phyloP scores from a whole-genome alignment of 92 coral and sea anemone genomes.

The Palythoa caribaeorum region DNA sequence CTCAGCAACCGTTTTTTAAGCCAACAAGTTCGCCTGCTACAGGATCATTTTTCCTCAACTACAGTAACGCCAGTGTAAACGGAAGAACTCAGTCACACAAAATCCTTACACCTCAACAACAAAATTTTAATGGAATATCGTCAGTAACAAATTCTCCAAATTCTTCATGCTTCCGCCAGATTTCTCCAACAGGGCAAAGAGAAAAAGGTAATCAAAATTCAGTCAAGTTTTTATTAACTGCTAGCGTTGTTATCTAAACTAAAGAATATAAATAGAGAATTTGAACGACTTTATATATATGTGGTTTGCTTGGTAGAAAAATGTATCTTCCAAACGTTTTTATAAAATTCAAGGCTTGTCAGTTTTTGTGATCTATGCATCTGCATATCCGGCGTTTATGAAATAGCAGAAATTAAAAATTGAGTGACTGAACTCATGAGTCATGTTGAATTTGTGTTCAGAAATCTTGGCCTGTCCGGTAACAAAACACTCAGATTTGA shows the following conservation, averaged over 20 bases:
- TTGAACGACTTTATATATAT: too few species aligned
- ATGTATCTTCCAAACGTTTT: too few species aligned
- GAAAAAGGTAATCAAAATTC: conserved; percentile 79
- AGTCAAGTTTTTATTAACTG: not conserved
- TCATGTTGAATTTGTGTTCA: too few species aligned
- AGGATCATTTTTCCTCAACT: conserved; percentile 84
- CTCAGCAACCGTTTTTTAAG: conserved; percentile 94
- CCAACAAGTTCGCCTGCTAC: conserved; percentile 74
- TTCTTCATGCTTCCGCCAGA: conserved; percentile 75
- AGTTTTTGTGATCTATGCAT: too few species aligned
- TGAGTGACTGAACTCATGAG: too few species aligned
- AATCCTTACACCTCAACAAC: conserved; percentile 66
- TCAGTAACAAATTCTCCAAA: conserved; percentile 63
- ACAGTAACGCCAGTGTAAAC: conserved; percentile 64
- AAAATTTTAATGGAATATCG: conserved; percentile 71
- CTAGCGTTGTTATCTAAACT: not conserved
- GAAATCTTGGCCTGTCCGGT: too few species aligned
- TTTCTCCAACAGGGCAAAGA: conserved; percentile 85
- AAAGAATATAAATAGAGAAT: too few species aligned
- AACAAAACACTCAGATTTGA: too few species aligned
- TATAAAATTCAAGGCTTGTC: too few species aligned
- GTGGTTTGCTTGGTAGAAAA: too few species aligned
- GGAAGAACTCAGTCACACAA: conserved; percentile 61
- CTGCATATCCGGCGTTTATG: too few species aligned
- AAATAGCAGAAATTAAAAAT: too few species aligned